Evolutionary conservation across 1,140 invertebrate genomes (phyloP).

Genomic region (Papilio polytes): DNA sequence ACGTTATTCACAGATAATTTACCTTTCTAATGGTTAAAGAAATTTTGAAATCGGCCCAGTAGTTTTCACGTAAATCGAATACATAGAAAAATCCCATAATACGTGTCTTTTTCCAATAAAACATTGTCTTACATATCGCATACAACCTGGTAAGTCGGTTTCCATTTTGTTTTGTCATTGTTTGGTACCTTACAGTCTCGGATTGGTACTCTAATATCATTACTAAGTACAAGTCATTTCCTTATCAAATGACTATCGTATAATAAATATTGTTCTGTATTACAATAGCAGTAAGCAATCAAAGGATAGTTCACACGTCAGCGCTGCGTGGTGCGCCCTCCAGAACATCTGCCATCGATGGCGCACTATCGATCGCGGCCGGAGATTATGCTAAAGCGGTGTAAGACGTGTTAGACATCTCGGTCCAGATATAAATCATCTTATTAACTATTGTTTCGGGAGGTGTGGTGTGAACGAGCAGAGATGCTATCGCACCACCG

Average conservation of each 20-base stretch:
- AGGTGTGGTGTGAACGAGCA: constrained; percentile 82
- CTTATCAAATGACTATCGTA: background rate
- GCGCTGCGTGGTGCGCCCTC: constrained; percentile 46
- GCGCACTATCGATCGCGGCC: constrained; percentile 70
- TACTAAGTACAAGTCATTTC: background rate
- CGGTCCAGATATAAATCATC: constrained; percentile 80
- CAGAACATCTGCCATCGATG: constrained; percentile 77
- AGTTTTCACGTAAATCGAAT: too few species aligned
- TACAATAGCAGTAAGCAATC: constrained; percentile 16
- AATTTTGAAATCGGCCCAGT: too few species aligned
- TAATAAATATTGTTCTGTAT: constrained; percentile 1
- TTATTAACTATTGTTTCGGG: constrained; percentile 83
- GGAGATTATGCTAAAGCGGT: constrained; percentile 82
- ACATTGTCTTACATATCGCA: background rate
- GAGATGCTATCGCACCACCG: constrained; percentile 72
- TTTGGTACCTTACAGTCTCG: background rate
- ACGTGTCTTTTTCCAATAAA: too few species aligned
- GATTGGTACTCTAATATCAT: background rate
- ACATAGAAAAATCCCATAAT: too few species aligned
- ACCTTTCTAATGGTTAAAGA: too few species aligned
- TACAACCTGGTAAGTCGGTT: background rate
- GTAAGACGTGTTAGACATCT: constrained; percentile 79
- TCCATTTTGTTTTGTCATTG: background rate
- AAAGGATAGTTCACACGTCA: constrained; percentile 44
- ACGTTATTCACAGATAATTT: too few species aligned